phyloP scores from a whole-genome alignment of 2,797 vertebrate species.

The Enteromius paludinosus region DNA sequence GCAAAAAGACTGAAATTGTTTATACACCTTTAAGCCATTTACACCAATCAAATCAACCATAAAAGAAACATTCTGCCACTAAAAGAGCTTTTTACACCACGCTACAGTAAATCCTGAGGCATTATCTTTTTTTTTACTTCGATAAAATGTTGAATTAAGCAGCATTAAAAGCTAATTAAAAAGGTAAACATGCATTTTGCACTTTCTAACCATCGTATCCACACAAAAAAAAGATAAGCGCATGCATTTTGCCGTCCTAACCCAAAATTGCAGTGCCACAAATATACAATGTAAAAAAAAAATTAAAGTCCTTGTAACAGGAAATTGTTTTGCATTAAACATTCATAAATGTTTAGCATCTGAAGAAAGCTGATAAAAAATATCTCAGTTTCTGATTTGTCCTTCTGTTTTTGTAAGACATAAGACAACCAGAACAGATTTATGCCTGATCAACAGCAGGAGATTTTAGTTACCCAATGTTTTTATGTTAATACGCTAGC shows the following conservation, averaged over 20 bases:
- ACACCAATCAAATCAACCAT: not conserved
- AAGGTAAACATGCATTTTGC: no score
- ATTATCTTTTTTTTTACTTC: not conserved
- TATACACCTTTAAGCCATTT: not conserved
- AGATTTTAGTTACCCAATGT: not conserved
- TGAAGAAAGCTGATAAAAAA: not conserved
- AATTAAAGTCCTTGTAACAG: not conserved
- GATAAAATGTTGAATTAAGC: not conserved
- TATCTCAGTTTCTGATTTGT: not conserved
- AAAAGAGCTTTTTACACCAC: constrained; percentile 7
- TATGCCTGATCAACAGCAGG: not conserved
- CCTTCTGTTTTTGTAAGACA: not conserved
- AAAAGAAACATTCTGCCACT: not conserved
- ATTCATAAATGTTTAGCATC: not conserved
- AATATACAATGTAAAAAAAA: not conserved
- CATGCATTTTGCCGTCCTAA: not conserved
- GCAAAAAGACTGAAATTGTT: not conserved
- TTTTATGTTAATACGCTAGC: not conserved
- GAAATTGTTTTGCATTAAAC: not conserved
- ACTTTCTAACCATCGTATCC: no score
- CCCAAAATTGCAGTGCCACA: not conserved
- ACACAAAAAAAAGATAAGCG: not conserved
- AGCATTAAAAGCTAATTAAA: not conserved
- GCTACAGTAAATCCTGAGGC: not conserved
- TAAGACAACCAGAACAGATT: not conserved